phyloP scores from a whole-genome alignment of 2,797 vertebrate genomes.

The Synanceia verrucosa region DNA sequence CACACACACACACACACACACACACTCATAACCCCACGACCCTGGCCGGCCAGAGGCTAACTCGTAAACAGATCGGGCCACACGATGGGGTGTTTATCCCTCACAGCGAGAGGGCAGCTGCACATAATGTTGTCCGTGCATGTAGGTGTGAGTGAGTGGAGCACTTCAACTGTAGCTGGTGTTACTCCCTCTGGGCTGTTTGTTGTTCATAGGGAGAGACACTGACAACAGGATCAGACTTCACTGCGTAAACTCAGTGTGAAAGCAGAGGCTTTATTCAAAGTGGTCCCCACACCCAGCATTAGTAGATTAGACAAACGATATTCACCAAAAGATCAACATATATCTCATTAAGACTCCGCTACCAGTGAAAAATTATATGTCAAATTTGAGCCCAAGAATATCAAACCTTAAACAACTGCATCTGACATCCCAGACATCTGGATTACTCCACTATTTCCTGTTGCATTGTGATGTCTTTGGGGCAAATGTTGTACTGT shows the following conservation, averaged over 20 bases:
- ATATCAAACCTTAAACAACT: background rate
- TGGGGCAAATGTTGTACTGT: background rate
- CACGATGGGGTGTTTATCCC: conserved; percentile 65
- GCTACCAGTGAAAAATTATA: background rate
- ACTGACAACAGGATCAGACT: conserved; percentile 41
- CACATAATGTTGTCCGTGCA: conserved; percentile 15
- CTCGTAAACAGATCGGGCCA: conserved; percentile 62
- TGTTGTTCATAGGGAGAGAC: conserved; percentile 54
- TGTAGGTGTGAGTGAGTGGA: conserved; percentile 24
- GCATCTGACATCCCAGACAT: background rate
- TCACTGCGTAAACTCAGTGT: conserved; percentile 45
- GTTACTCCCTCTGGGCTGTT: conserved; percentile 44
- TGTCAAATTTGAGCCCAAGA: background rate
- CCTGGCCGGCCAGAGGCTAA: conserved; percentile 40
- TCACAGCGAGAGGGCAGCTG: conserved; percentile 32
- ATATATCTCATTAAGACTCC: background rate
- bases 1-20: conserved; percentile 11
- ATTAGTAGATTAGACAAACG: conserved; percentile 1
- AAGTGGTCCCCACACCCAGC: conserved; percentile 40
- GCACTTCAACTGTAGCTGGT: conserved; percentile 32
- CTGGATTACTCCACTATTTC: background rate
- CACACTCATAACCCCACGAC: conserved; percentile 45
- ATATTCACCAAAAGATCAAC: conserved; percentile 18
- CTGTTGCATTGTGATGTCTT: background rate
- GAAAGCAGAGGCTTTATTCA: conserved; percentile 30